Evolutionary conservation across 64 coral and sea anemone genomes (phyloP), one percentile per base, ranked within the genome.

Genomic region (Stichodactyla mertensii): DNA sequence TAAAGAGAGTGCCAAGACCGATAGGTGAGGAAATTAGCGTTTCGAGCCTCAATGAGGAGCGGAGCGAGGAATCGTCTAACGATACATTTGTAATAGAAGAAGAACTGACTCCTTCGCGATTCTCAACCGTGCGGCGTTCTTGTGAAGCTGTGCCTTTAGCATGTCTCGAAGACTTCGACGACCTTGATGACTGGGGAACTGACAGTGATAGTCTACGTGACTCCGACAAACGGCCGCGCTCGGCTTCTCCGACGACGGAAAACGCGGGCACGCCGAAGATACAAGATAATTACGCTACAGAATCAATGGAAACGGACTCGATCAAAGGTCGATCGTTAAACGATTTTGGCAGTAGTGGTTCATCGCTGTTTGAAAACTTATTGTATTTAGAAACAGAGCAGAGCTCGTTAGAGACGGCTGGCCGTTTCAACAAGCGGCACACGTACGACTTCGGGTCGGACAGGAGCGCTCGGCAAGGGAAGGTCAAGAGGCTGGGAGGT

Each of bases 41-140:
- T 23, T 77, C 86, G 83, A 71, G 78, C 80, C 26, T 87, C 87
- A 20, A 52, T 82, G 67, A 95, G 77, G 60, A 92, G 78, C 27
- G 61, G 90, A 51, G 87, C 91, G 51, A 95, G 58, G 28, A 64
- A 53, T 27, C 84, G 85, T 80, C 60, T 55, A 23, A 87, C 58
- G 28, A 91, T 36, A 36, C 31, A 51, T 28, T 61, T 52, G 45
- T 81, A 6, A 2, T 81, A 11, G 12, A 54, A 54, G 78, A 90
- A 64, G 83, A 95, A 12, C 64, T 95, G 6, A 61, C 67, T 2
- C 93, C 93, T n/a, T 89, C 89, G 3, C 92, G 88, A 80, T 95
- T 95, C 13, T 95, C 93, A 7, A 92, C 93, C 20, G 93, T 95
- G 16, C 55, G 83, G 1, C 83, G 59, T 7, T 85, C 83, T 4